Conservation (phyloP, 2,888 invertebrate genomes). For the Brassicogethes aeneus region DNA sequence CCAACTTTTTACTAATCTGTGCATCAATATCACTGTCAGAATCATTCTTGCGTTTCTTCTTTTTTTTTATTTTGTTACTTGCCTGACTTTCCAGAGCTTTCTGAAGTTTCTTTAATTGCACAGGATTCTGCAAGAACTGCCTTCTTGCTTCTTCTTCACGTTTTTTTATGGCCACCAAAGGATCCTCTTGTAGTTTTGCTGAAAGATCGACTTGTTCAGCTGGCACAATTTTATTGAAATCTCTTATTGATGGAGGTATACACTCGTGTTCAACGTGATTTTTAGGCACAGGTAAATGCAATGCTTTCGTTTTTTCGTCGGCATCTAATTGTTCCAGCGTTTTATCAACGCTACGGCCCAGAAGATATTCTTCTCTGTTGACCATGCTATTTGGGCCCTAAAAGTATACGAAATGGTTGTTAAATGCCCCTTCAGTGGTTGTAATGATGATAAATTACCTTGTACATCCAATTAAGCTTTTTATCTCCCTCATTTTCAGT, state of each 20-base stretch:
- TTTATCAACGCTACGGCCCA: conserved; percentile 76
- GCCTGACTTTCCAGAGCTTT: conserved; percentile 59
- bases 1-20: conserved; percentile 31
- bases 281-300: conserved; percentile 40
- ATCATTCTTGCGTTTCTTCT: conserved; percentile 32
- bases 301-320: conserved; percentile 44
- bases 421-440: conserved; percentile 5
- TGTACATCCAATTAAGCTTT: conserved; percentile 85
- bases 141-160: conserved; percentile 81
- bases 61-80: conserved; percentile 45
- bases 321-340: conserved; percentile 59
- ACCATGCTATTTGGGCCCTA: conserved; percentile 53
- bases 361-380: conserved; percentile 80
- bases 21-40: conserved; percentile 29
- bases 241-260: conserved; percentile 64
- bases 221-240: conserved; percentile 34
- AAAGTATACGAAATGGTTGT: conserved; percentile 15
- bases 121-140: conserved; percentile 82
- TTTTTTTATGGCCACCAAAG: conserved; percentile 79
- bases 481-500: conserved; percentile 41
- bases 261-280: conserved; percentile 66
- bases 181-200: conserved; percentile 89
- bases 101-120: conserved; percentile 79
- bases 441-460: conserved; percentile 40
- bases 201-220: conserved; percentile 60